Base-by-base conservation (phyloP, 2,888 invertebrate genomes). In the Chaitophorus viminalis region DNA sequence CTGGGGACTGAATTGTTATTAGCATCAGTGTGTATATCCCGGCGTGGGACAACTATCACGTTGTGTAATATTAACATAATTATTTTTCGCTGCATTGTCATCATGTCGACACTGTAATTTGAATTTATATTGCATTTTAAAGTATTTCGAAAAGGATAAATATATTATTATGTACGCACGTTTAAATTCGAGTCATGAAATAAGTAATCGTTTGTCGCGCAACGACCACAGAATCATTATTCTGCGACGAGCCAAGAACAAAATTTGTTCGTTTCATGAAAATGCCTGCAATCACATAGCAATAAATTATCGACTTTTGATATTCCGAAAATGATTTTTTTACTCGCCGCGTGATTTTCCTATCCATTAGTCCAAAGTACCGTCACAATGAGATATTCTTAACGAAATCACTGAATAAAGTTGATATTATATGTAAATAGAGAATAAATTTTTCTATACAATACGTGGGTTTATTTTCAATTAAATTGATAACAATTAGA, bases 91-190 rank as follows among this genome's bases (percentile, higher is more conserved):
- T 4, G 54, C 52, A n/a, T n/a, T 8, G 31, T 31, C 52, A 39
- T 29, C 18, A 36, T 31, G 31, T 3, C 82, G 70, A 31, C 70
- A 31, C 25, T 31, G 25, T 72, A 54, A 82, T 82, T 82, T 82
- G 82, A 82, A 82, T 82, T 82, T 82, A 82, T 82, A 82, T 82
- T 70, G 82, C 82, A 25, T 82, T 82, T 82, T 82, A 74, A 72
- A 72, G 36, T 21, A 46, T 74, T 72, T 54, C 36, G 72, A 14
- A 39, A 29, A n/a, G 54, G 8, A 52, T 25, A 6, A 18, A 36
- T 29, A 18, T 36, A 39, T 65, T 65, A n/a, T 25, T 39, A 82
- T n/a, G n/a, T n/a, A n/a, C n/a, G n/a, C 25, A 39, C 78, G 46
- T 29, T 25, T 60, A 60, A 60, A 60, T n/a, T 76, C 46, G 76